Evolutionary conservation across 2,113 vertebrate species (phyloP).

Genomic region (Tenrec ecaudatus): DNA sequence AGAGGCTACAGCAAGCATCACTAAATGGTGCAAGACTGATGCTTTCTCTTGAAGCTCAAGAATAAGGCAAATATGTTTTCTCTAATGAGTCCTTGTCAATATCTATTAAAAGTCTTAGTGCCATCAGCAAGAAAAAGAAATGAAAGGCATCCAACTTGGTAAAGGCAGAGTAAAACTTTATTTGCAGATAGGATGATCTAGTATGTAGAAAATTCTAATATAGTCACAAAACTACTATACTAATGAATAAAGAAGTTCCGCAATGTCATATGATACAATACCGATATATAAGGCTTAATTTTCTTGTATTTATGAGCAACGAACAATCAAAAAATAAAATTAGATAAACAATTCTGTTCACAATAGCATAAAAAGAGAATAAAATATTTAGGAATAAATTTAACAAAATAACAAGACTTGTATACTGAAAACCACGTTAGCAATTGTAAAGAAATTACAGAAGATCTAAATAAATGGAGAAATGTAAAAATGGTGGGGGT

Average conservation of each 20-base stretch:
- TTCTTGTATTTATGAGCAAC: constrained; percentile 39
- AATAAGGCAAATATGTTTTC: too few relatives aligned
- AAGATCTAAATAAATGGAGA: constrained; percentile 49
- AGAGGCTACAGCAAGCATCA: too few relatives aligned
- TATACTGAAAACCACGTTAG: constrained; percentile 1
- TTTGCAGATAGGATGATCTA: background rate
- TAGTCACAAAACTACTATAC: background rate
- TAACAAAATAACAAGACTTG: background rate
- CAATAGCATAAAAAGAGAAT: background rate
- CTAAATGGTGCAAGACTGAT: constrained; percentile 13
- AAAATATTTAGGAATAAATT: too few relatives aligned
- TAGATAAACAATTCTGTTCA: constrained; percentile 18
- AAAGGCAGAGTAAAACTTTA: constrained; percentile 46
- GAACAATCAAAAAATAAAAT: constrained; percentile 25
- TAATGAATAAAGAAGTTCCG: background rate
- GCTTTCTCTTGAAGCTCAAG: too few relatives aligned
- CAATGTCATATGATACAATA: background rate
- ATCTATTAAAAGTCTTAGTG: too few relatives aligned
- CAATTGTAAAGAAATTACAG: constrained; percentile 27
- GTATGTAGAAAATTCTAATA: constrained; percentile 31
- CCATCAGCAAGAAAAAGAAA: too few relatives aligned
- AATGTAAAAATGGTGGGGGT: background rate
- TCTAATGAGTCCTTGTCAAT: too few relatives aligned
- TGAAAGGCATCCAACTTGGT: background rate
- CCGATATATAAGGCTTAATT: background rate